A percentile compares a stretch with the other conserved stretches of the same genome.
Evolutionary conservation across 2,113 vertebrate genomes (phyloP).

Genomic region (Passer domesticus): DNA sequence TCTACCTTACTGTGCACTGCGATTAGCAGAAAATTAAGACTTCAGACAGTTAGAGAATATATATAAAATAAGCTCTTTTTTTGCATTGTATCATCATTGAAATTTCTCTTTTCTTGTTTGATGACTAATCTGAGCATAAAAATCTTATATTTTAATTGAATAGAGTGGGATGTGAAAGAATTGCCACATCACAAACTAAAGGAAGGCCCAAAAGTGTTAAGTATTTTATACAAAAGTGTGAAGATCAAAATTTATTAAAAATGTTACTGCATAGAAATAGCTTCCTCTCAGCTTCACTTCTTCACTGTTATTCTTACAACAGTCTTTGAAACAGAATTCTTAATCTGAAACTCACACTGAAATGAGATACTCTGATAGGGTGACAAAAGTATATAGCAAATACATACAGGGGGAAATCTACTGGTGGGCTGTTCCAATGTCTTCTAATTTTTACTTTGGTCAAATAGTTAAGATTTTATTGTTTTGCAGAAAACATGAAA

Average conservation of each 20-base stretch:
- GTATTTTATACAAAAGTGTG: neutral
- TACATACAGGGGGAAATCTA: fast-evolving
- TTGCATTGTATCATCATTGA: neutral
- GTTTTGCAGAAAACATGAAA: neutral
- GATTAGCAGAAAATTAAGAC: neutral
- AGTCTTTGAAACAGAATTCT: neutral
- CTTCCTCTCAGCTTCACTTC: neutral
- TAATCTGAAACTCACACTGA: neutral
- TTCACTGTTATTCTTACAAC: neutral
- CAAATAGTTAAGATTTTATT: neutral
- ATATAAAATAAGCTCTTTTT: neutral
- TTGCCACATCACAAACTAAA: neutral
- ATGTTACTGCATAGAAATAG: neutral
- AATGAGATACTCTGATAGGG: neutral
- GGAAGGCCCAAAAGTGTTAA: neutral
- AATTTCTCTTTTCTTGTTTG: neutral
- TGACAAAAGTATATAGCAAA: neutral
- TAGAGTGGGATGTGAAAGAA: neutral
- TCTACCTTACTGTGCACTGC: neutral
- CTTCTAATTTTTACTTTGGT: neutral
- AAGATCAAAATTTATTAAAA: neutral
- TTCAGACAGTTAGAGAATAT: neutral
- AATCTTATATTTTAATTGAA: neutral
- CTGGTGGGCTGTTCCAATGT: neutral
- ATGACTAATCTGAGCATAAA: neutral